Evolutionary conservation across 2,888 invertebrate genomes (phyloP).

Genomic region (Agrochola circellaris): DNA sequence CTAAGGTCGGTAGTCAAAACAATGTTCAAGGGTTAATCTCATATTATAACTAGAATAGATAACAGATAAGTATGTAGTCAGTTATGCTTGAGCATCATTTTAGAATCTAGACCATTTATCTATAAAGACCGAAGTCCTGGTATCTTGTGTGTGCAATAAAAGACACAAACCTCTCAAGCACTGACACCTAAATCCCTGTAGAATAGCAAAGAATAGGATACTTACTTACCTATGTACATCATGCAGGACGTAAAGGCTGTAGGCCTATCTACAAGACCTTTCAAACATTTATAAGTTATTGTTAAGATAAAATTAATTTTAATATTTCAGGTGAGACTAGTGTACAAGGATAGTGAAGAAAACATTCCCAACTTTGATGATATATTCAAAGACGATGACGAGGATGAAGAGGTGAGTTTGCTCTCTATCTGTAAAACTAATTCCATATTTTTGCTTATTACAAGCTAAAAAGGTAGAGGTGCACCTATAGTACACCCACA

Average conservation of each 20-base stretch:
- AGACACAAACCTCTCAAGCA: not conserved
- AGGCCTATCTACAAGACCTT: not conserved
- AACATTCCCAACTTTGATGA: conserved; percentile 96
- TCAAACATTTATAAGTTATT: not conserved
- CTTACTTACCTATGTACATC: not conserved
- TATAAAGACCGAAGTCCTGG: too few relatives aligned
- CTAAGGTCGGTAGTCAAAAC: not conserved
- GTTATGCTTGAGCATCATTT: not conserved
- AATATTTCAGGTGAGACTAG: conserved; percentile 86
- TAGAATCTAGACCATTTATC: not conserved
- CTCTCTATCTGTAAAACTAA: not conserved
- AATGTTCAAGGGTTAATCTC: not conserved
- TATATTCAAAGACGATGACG: conserved; percentile 94
- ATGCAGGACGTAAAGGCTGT: not conserved
- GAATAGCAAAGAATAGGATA: not conserved
- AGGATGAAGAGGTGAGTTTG: conserved; percentile 75
- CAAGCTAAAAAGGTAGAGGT: too few relatives aligned
- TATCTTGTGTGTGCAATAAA: not conserved
- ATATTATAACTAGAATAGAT: too few relatives aligned
- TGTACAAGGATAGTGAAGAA: conserved; percentile 93
- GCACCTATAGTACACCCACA: too few relatives aligned
- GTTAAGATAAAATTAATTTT: not conserved
- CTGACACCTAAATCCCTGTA: not conserved
- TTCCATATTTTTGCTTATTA: not conserved
- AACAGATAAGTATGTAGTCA: not conserved